Evolutionary conservation across 1,140 invertebrate species (phyloP).

Genomic region (Mizuhopecten yessoensis): DNA sequence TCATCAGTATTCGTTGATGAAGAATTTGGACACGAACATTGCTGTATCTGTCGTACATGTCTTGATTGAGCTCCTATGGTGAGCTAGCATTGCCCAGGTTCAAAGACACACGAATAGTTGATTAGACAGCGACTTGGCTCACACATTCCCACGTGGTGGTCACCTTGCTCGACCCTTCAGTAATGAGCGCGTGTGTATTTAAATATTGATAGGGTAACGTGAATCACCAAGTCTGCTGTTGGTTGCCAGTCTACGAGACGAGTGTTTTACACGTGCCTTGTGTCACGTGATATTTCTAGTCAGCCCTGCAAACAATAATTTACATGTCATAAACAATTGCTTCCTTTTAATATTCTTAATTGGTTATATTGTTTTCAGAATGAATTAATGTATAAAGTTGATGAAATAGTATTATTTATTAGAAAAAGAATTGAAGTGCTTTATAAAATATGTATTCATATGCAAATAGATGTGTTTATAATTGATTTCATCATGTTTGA

Average conservation of each 20-base stretch:
- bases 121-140: background rate
- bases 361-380: background rate
- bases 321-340: slow-evolving; percentile 4
- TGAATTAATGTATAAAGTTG: background rate
- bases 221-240: background rate
- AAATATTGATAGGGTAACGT: background rate
- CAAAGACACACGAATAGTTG: background rate
- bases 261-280: slow-evolving; percentile 22
- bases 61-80: background rate
- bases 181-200: background rate
- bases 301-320: background rate
- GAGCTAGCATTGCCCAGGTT: background rate
- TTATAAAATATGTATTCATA: slow-evolving; percentile 12
- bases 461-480: background rate
- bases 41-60: background rate
- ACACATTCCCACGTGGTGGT: background rate
- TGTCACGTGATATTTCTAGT: slow-evolving; percentile 19
- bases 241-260: background rate
- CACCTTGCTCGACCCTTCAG: background rate
- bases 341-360: slow-evolving; percentile 15
- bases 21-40: background rate
- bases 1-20: no score
- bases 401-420: background rate
- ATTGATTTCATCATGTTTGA: background rate
- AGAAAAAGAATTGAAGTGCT: background rate